phyloP scores from a whole-genome alignment of 64 coral and sea anemone genomes.

The Catalaphyllia jardinei region DNA sequence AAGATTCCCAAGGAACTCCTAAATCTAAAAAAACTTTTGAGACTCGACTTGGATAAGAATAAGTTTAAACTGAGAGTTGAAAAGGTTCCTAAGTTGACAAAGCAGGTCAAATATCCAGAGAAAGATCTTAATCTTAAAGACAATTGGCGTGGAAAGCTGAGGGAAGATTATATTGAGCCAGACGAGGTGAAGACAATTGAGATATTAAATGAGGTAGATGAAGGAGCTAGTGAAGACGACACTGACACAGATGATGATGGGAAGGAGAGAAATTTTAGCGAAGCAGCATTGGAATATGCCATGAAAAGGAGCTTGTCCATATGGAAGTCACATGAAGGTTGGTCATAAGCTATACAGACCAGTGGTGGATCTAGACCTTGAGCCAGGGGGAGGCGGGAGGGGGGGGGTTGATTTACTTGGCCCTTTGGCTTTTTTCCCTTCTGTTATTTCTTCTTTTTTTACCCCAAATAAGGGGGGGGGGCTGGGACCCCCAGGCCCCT shows the following conservation, averaged over 20 bases:
- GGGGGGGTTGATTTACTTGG: too few relatives aligned
- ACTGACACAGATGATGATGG: constrained; percentile 22
- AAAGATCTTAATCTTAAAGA: constrained; percentile 76
- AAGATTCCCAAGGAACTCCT: constrained; percentile 82
- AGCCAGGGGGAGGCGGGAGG: too few relatives aligned
- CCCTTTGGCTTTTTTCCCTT: too few relatives aligned
- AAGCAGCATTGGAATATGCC: constrained; percentile 76
- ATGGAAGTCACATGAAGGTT: constrained; percentile 92
- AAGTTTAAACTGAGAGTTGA: constrained; percentile 81
- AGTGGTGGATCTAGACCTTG: too few relatives aligned
- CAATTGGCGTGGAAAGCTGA: constrained; percentile 77
- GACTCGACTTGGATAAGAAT: constrained; percentile 94
- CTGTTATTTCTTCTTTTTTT: too few relatives aligned
- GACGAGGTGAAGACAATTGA: constrained; percentile 44
- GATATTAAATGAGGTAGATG: constrained; percentile 56
- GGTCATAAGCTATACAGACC: too few relatives aligned
- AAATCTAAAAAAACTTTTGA: constrained; percentile 70
- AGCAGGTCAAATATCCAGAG: constrained; percentile 68
- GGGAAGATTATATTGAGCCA: constrained; percentile 56
- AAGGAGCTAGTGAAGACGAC: constrained; percentile 17
- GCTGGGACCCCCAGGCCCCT: too few relatives aligned
- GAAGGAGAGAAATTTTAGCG: constrained; percentile 49
- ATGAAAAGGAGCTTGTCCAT: constrained; percentile 95
- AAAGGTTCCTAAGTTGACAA: constrained; percentile 86
- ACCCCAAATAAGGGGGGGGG: too few relatives aligned